Evolutionary conservation across 1,140 invertebrate genomes (phyloP), one percentile per base, ranked within the genome.

Genomic region (Drosophila fuyamai): DNA sequence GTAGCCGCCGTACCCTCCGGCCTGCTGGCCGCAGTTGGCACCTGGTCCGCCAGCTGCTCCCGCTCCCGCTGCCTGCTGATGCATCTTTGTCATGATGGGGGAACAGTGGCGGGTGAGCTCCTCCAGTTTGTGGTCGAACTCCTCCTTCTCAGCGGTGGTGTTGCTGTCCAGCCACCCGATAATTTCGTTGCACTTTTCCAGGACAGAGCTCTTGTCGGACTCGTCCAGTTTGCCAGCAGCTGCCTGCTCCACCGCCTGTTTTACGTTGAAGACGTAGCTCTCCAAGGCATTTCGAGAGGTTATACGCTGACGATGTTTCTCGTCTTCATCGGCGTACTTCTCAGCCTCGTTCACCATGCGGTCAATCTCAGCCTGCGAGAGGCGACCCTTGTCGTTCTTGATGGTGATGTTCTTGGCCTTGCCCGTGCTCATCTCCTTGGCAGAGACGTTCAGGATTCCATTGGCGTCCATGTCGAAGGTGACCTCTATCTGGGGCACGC

Each of bases 331-430:
- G n/a, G 81, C 83, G 53, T 88, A 90, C 27, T 71, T 75, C 63
- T 90, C 86, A 7, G 86, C 86, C 58, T 90, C 86, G 67, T 73
- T 79, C 5, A 90, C 83, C 86, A 90, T 90, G 61, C 86, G 81
- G 60, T 97, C 96, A 81, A 97, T 97, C 72, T 97, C 96, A 27
- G 96, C 95, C 83, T 97, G 96, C 9, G 94, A 95, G 5, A 97
- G 93, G 58, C 97, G 94, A 40, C 96, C 96, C 86, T 97, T 97
- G 91, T 97, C 96, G 86, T 97, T 97, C 35, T 96, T 97, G 68
- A 97, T 97, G 13, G 95, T 96, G 76, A 97, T 97, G 85, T 97
- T 96, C 94, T 94, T 59, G 92, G 94, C 46, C 94, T 93, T 94
- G 5, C 94, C 94, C 0, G 94, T 94, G 55, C 93, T 93, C 63